These are phyloP conservation scores for Numenius arquata DNA, from an alignment of 2,113 vertebrate species.

Conservation along the genomic window DNA sequence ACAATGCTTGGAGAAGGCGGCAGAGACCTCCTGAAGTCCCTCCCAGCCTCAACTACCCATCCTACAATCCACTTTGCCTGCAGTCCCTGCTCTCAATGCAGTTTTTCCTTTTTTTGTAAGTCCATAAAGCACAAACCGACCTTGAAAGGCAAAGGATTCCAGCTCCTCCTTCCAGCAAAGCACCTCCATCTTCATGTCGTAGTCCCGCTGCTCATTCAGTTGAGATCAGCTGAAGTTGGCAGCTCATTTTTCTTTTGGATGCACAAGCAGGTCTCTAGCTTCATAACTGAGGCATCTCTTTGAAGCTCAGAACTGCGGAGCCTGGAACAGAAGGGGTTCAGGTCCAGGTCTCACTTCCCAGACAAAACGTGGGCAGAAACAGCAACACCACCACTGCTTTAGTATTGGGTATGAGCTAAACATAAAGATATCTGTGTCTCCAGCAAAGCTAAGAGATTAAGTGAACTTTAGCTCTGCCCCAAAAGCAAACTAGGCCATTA, in stretches of 20 bases:
- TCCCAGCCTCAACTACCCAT: neutral
- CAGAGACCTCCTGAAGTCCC: neutral
- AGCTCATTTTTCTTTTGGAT: neutral
- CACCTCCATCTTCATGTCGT: neutral
- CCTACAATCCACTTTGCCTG: neutral
- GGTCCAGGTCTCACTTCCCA: neutral
- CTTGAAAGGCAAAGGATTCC: neutral
- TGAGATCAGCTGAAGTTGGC: neutral
- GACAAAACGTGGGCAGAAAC: neutral
- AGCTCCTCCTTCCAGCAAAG: neutral
- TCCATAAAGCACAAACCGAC: neutral
- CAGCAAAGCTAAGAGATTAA: neutral
- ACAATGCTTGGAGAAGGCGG: neutral
- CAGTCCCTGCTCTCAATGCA: neutral
- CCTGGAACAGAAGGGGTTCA: neutral
- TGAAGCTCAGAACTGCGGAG: neutral
- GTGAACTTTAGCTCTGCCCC: neutral
- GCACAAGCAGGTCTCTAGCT: neutral
- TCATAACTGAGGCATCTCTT: neutral
- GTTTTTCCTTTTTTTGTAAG: fast-evolving
- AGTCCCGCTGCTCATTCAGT: neutral
- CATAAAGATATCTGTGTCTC: neutral
- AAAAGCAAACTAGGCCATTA: neutral
- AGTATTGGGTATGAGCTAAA: neutral
- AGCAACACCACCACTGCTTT: fast-evolving